Conservation (phyloP, 2,888 invertebrate genomes). For the Caradrina kadenii region DNA sequence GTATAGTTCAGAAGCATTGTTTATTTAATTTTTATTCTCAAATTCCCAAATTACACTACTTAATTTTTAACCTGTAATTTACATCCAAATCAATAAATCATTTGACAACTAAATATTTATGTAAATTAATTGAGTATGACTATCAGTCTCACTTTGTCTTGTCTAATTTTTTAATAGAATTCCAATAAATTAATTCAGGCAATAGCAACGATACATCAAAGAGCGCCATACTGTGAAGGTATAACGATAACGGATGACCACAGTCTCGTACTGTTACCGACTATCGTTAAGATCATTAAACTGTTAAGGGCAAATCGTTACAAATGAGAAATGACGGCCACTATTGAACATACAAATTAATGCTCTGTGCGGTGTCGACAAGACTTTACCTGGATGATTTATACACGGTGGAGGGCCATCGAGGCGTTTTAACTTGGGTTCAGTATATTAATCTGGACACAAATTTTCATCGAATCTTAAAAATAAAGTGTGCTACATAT, state of each 20-base stretch:
- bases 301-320: constrained; percentile 70
- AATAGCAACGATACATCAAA: constrained; percentile 78
- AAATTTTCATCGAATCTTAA: no score
- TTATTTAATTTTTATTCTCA: no score
- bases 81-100: constrained; percentile 26
- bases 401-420: constrained; percentile 6
- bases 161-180: constrained; percentile 61
- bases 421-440: no score
- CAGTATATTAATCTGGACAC: no score
- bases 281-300: constrained; percentile 80
- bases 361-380: constrained; percentile 61
- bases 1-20: no score
- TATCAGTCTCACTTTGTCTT: constrained; percentile 49
- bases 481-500: no score
- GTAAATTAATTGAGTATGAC: constrained; percentile 56
- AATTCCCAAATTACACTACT: constrained; percentile 19
- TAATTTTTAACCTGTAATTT: constrained; percentile 26
- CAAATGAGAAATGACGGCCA: constrained; percentile 74
- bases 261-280: constrained; percentile 73
- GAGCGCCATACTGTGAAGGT: constrained; percentile 76
- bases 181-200: constrained; percentile 69
- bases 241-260: constrained; percentile 77
- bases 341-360: constrained; percentile 68
- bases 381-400: constrained; percentile 51
- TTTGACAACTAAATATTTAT: constrained; percentile 32